Evolutionary conservation across 2,797 vertebrate genomes (phyloP).

Genomic region (Arrhamphus sclerolepis): DNA sequence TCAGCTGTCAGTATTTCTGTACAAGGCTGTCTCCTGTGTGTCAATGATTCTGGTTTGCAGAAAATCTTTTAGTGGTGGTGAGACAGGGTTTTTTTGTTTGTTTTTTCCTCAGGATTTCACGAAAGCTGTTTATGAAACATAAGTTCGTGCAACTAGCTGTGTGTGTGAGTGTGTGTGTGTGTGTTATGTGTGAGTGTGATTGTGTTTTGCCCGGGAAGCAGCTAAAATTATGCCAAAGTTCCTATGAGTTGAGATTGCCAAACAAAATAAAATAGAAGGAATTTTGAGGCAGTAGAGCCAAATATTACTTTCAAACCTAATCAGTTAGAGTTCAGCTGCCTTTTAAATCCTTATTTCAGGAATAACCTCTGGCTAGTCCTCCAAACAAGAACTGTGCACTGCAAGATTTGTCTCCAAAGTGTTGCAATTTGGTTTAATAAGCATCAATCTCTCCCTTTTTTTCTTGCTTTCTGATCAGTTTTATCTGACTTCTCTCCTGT

Average conservation of each 20-base stretch:
- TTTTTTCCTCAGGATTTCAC: constrained; percentile 17
- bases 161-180: constrained; percentile 6
- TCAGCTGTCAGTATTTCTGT: neutral
- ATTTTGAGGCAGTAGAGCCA: constrained; percentile 45
- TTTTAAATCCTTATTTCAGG: constrained; percentile 87
- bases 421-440: constrained; percentile 87
- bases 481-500: constrained; percentile 29
- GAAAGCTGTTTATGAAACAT: constrained; percentile 13
- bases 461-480: constrained; percentile 51
- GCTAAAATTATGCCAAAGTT: constrained; percentile 23
- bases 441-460: constrained; percentile 68
- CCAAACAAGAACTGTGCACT: constrained; percentile 74
- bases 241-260: constrained; percentile 32
- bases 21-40: constrained; percentile 15
- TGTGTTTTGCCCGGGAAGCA: neutral
- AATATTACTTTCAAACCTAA: constrained; percentile 72
- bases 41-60: constrained; percentile 17
- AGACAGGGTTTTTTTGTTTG: neutral
- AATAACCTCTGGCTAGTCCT: constrained; percentile 85
- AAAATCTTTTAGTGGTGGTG: constrained; percentile 3
- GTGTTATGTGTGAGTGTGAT: constrained; percentile 1
- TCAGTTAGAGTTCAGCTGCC: constrained; percentile 84
- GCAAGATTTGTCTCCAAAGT: constrained; percentile 82
- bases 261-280: constrained; percentile 38
- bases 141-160: neutral